These are phyloP conservation scores for Frankliniella intonsa DNA, from an alignment of 2,888 invertebrate genomes.

Conservation along the genomic window DNA sequence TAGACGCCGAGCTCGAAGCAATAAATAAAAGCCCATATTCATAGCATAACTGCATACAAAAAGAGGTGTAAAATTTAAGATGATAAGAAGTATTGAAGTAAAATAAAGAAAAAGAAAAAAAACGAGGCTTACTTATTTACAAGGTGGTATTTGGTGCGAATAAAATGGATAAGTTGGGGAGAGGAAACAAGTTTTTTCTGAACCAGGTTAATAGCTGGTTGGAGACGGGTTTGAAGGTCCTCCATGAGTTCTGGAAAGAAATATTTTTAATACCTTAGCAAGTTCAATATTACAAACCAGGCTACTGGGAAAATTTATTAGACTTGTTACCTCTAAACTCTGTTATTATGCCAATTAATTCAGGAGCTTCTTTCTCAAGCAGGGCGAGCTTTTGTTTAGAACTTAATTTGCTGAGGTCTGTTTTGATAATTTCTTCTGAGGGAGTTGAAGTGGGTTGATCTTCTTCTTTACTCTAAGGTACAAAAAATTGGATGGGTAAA, in stretches of 20 bases:
- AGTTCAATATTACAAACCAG: neutral
- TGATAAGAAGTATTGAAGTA: conserved; percentile 25
- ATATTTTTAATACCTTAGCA: neutral
- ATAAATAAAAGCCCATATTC: conserved; percentile 80
- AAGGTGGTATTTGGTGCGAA: conserved; percentile 64
- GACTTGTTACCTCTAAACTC: conserved; percentile 70
- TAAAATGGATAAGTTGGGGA: conserved; percentile 50
- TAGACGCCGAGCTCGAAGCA: conserved; percentile 70
- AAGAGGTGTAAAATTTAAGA: conserved; percentile 39
- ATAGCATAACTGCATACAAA: conserved; percentile 67
- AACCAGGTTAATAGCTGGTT: conserved; percentile 27
- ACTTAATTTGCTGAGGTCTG: conserved; percentile 70
- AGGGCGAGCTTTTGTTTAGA: conserved; percentile 71
- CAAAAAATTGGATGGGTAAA: conserved; percentile 12
- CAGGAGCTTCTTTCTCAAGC: conserved; percentile 81
- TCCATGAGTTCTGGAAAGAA: conserved; percentile 22
- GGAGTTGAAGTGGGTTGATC: conserved; percentile 45
- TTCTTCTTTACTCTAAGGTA: conserved; percentile 41
- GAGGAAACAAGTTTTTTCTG: conserved; percentile 31
- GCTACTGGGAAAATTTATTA: neutral
- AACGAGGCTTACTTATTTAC: conserved; percentile 51
- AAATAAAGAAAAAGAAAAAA: neutral
- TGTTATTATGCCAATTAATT: conserved; percentile 69
- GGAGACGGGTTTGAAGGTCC: conserved; percentile 13
- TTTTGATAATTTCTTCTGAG: conserved; percentile 60